Conservation (phyloP, 2,888 invertebrate species). For the Drosophila infuscata region DNA sequence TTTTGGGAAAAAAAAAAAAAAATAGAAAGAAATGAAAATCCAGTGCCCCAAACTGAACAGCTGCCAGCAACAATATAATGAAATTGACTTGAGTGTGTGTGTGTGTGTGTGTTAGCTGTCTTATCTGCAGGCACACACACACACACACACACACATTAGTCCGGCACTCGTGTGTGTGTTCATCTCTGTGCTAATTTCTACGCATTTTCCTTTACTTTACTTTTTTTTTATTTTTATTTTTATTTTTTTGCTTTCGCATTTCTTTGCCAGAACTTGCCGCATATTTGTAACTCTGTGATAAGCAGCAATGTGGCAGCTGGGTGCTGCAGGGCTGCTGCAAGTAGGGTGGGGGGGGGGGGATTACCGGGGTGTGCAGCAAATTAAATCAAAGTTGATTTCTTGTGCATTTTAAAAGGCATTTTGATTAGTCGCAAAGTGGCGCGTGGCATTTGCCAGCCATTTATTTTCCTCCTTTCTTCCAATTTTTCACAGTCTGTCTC, state of each 20-base stretch:
- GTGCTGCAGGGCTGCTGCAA: background rate
- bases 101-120: slow-evolving; percentile 46
- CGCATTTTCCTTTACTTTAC: slow-evolving; percentile 62
- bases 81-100: slow-evolving; percentile 65
- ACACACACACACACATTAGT: slow-evolving; percentile 16
- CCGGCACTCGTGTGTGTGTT: slow-evolving; percentile 69
- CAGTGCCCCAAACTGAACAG: slow-evolving; percentile 35
- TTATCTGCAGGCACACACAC: slow-evolving; percentile 41
- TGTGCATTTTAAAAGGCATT: slow-evolving; percentile 77
- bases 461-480: slow-evolving; percentile 22
- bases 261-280: slow-evolving; percentile 37
- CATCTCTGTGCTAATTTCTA: slow-evolving; percentile 79
- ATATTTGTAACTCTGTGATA: slow-evolving; percentile 62
- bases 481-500: background rate
- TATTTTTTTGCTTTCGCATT: slow-evolving; percentile 7
- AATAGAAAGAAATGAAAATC: slow-evolving; percentile 22
- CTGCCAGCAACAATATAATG: slow-evolving; percentile 71
- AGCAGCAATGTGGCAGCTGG: slow-evolving; percentile 24
- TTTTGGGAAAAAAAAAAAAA: slow-evolving; percentile 49
- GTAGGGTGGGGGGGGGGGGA: background rate
- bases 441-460: slow-evolving; percentile 61
- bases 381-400: slow-evolving; percentile 73
- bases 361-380: slow-evolving; percentile 21
- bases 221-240: slow-evolving; percentile 2
- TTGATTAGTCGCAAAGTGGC: slow-evolving; percentile 75